Evolutionary conservation across 2,113 vertebrate genomes (phyloP).

Genomic region (Xenotilapia flavipinnis): DNA sequence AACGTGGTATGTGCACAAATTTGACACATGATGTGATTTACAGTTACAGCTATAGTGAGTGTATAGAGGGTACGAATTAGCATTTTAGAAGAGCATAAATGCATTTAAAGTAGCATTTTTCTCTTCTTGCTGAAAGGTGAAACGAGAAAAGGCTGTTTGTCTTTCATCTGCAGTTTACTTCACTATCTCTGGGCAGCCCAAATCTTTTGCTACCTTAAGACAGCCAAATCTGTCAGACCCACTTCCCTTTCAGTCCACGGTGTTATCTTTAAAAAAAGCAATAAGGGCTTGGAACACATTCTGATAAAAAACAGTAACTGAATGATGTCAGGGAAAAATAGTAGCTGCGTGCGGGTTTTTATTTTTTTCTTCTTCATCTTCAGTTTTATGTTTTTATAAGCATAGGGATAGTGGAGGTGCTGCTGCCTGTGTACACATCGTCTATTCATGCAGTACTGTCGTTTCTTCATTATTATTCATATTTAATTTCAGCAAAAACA

Average conservation of each 20-base stretch:
- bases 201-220: constrained; percentile 1
- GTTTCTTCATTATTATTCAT: neutral
- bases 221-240: neutral
- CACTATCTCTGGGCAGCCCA: neutral
- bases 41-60: neutral
- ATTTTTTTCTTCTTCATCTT: neutral
- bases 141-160: neutral
- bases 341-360: neutral
- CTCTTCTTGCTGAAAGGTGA: neutral
- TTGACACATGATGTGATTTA: constrained; percentile 10
- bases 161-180: constrained; percentile 9
- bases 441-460: neutral
- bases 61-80: neutral
- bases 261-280: neutral
- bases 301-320: neutral
- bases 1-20: constrained; percentile 17
- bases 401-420: neutral
- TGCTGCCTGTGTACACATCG: neutral
- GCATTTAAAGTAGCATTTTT: neutral
- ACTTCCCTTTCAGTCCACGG: constrained; percentile 16
- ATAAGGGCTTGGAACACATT: constrained; percentile 13
- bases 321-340: constrained; percentile 3
- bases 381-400: neutral
- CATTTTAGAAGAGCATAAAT: neutral
- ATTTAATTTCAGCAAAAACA: neutral